These are phyloP conservation scores for Tragelaphus buxtoni DNA, from an alignment of 2,113 vertebrate species.

Conservation along the genomic window DNA sequence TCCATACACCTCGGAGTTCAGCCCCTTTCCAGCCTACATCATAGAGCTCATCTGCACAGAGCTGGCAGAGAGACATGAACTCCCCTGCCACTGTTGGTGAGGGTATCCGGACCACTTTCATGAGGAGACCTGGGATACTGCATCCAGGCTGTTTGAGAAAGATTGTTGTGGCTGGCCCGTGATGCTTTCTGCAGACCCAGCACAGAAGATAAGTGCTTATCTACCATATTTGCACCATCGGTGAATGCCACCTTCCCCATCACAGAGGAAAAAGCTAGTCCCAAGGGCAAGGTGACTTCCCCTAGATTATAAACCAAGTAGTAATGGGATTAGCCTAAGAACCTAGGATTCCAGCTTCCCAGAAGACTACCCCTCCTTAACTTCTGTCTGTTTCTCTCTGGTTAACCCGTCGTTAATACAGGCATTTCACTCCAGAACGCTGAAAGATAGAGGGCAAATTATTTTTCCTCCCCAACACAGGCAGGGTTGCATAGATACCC, in stretches of 20 bases:
- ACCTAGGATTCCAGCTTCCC: background rate
- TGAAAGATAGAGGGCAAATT: background rate
- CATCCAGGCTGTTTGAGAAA: background rate
- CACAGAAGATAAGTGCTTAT: background rate
- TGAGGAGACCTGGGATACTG: background rate
- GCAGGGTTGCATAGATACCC: no score
- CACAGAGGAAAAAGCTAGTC: background rate
- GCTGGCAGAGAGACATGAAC: background rate
- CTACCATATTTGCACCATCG: background rate
- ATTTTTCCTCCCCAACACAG: background rate
- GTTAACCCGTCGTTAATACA: background rate
- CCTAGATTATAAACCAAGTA: background rate
- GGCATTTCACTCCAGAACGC: background rate
- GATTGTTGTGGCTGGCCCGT: rapidly evolving
- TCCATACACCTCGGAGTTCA: background rate
- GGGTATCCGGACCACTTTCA: background rate
- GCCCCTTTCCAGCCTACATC: background rate
- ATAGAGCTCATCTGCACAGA: background rate
- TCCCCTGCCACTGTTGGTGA: background rate
- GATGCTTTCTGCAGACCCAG: no score
- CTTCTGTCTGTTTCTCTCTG: background rate
- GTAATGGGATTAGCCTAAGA: background rate
- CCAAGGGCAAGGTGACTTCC: background rate
- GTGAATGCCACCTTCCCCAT: background rate
- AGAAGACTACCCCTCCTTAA: background rate